Evolutionary conservation across 2,888 invertebrate genomes (phyloP), one percentile per base, ranked within the genome.

Genomic region (Himalopsyche kuldschensis): DNA sequence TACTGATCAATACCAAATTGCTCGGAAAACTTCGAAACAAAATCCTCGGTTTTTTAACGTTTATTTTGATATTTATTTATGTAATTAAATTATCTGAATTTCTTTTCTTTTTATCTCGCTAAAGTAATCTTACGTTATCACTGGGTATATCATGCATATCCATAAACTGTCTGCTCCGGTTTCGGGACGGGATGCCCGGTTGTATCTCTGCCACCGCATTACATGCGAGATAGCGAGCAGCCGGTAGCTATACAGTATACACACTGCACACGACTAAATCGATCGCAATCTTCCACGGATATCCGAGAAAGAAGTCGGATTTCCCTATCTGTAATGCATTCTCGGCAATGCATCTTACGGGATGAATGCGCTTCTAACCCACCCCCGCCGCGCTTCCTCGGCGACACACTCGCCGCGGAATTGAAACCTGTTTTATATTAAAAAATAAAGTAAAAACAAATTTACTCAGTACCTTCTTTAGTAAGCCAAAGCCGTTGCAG

Each of bases 281-380:
- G 69, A 69, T 69, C 69, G 69, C 69, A 69, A 69, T 69, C 69
- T 69, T 69, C 69, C 69, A 27, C 30, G 69, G 69, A 69, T 69
- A 69, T 69, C 69, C 69, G 69, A 69, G 69, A 69, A 69, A 69
- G 69, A 69, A 69, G 69, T 69, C 69, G 69, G 69, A 69, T 69
- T 69, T 69, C 69, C 69, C 69, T 69, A 69, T 69, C 69, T 69
- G 69, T 69, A 69, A 69, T 69, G 27, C 30, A 69, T 69, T 69
- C 69, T 11, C 69, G 69, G 69, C 69, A 30, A 69, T 69, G 69
- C 69, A 69, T 69, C 69, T 69, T 69, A 27, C 69, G 69, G 69
- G 30, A 27, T 69, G 69, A 69, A 69, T 69, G 69, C 69, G 27
- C 69, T 27, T 1, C 69, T 6, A 41, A 6, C 11, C 69, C 69